These are phyloP conservation scores for Dufourea novaeangliae DNA, from an alignment of 1,140 invertebrate genomes.

Conservation along the genomic window DNA sequence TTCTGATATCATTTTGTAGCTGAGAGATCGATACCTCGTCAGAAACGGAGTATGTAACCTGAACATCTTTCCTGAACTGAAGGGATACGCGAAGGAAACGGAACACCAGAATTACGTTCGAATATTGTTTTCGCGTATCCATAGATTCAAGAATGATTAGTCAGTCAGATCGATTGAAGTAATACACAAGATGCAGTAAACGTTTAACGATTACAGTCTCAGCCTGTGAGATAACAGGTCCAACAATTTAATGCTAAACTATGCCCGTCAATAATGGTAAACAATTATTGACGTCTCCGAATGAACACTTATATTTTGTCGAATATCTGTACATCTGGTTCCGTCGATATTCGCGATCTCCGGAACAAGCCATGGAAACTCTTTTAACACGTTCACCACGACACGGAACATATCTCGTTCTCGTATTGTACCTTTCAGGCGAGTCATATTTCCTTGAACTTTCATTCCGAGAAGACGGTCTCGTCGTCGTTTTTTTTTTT, in stretches of 20 bases:
- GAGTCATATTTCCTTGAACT: too few species aligned
- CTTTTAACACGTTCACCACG: too few species aligned
- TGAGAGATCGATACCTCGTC: not conserved
- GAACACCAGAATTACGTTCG: not conserved
- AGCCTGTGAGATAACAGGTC: not conserved
- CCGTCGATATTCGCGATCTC: not conserved
- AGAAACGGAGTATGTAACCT: not conserved
- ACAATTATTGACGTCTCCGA: not conserved
- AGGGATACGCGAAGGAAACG: not conserved
- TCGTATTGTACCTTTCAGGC: too few species aligned
- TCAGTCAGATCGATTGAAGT: not conserved
- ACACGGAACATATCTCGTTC: too few species aligned
- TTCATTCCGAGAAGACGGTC: too few species aligned
- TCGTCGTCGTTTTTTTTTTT: too few species aligned
- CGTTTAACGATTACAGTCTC: not conserved
- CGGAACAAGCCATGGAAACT: not conserved
- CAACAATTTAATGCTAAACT: constrained; percentile 13
- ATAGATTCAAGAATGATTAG: not conserved
- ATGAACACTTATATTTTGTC: not conserved
- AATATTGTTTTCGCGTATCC: too few species aligned
- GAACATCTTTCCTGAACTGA: not conserved
- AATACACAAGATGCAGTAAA: not conserved
- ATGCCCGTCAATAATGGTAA: not conserved
- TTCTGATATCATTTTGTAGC: not conserved
- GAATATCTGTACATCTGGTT: not conserved